These are phyloP conservation scores for Zaprionus nigranus DNA, from an alignment of 1,140 invertebrate genomes.

Conservation along the genomic window DNA sequence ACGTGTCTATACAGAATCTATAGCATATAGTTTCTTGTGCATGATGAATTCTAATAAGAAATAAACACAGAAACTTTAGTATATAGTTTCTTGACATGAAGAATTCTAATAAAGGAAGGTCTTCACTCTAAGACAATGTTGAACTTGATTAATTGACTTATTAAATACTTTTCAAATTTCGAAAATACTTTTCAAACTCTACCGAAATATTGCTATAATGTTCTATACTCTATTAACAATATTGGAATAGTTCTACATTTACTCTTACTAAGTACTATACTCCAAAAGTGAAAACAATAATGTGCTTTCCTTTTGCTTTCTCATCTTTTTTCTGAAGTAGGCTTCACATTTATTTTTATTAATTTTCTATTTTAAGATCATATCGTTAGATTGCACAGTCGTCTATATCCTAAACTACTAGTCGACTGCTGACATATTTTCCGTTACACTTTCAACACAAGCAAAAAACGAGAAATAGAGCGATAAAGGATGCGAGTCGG, in stretches of 20 bases:
- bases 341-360: not conserved
- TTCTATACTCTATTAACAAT: too few relatives aligned
- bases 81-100: not conserved
- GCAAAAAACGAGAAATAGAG: slow-evolving; percentile 6
- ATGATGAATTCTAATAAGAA: not conserved
- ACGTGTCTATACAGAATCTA: not conserved
- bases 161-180: too few relatives aligned
- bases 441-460: not conserved
- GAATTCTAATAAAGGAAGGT: too few relatives aligned
- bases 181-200: too few relatives aligned
- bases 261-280: too few relatives aligned
- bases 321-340: not conserved
- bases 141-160: too few relatives aligned
- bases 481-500: not conserved
- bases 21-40: not conserved
- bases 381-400: not conserved
- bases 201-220: too few relatives aligned
- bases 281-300: not conserved
- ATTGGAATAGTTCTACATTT: too few relatives aligned
- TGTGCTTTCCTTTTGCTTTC: not conserved
- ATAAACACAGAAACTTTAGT: not conserved
- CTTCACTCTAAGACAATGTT: too few relatives aligned
- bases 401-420: not conserved
- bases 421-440: not conserved
- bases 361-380: not conserved